Evolutionary conservation across 2,113 vertebrate species (phyloP), one percentile per base, ranked within the genome.

Genomic region (Heterotilapia buettikoferi): DNA sequence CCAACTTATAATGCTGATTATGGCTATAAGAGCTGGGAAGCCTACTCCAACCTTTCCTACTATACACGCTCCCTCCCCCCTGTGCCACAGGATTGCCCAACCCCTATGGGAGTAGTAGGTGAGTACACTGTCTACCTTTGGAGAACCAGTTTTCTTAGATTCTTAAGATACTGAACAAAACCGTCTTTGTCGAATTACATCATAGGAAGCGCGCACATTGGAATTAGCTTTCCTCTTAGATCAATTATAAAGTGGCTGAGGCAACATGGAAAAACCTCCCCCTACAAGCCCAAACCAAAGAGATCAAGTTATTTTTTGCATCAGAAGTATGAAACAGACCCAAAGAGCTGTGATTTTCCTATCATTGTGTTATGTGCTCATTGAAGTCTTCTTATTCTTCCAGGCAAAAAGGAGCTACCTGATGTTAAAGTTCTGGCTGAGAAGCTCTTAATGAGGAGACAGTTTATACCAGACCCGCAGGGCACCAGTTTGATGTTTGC

Each of bases 31-130:
- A 99, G 84, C 94, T 99, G 98, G 98, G 98, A 99, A 95, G 97
- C 97, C 14, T 99, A 97, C 86, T 98, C 99, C 38, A 99, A 99
- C 87, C 94, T 99, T 61, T 98, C 98, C 16, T 99, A 99, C 82
- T 99, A 98, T 5, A 98, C 98, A 0, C 97, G 98, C 87, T 95
- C 93, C 16, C 97, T 99, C 47, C 98, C 98, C 31, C 98, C 99
- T 5, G 98, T 99, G 38, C 94, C 96, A 1, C 92, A 96, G 40
- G 97, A 98, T 92, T 99, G 99, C 83, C 99, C 98, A 59, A 99
- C 99, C 31, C 98, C 98, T 2, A 97, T 99, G 98, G 99, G 99
- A 94, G 97, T 98, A 54, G 97, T 96, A 97, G 98, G 99, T 99
- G 94, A 97, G 96, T 50, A 21, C 54, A 36, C 50, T 84, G 6